Conservation (phyloP, 2,888 invertebrate genomes). For the Acanthosepion esculentum region DNA sequence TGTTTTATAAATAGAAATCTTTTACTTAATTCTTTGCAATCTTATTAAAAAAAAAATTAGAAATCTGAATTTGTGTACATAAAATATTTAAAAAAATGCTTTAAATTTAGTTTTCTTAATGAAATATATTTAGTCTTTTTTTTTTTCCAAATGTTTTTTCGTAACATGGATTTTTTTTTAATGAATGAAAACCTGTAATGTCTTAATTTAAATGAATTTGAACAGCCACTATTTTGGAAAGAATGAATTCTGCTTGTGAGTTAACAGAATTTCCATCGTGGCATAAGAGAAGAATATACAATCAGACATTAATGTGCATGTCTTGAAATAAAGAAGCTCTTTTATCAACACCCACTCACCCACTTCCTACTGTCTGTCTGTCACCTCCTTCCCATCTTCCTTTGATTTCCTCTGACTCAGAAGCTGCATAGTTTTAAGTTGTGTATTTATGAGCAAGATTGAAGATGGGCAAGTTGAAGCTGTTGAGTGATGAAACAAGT, state of each 20-base stretch:
- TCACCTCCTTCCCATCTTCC: background rate
- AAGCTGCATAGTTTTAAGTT: background rate
- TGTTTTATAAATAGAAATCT: background rate
- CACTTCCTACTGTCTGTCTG: background rate
- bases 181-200: background rate
- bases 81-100: background rate
- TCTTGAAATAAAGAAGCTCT: background rate
- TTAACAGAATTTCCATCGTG: slow-evolving; percentile 11
- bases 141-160: background rate
- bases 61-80: background rate
- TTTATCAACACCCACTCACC: background rate
- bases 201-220: slow-evolving; percentile 4
- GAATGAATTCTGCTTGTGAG: background rate
- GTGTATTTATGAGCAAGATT: background rate
- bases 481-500: slow-evolving; percentile 33
- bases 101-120: background rate
- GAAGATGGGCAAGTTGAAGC: background rate
- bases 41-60: too few species aligned
- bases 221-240: background rate
- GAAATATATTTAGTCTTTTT: background rate
- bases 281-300: background rate
- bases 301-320: background rate
- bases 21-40: too few species aligned
- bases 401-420: slow-evolving; percentile 33
- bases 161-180: too few species aligned